Base-by-base conservation (phyloP, 2,113 vertebrate species). In the Hippopotamus amphibius region DNA sequence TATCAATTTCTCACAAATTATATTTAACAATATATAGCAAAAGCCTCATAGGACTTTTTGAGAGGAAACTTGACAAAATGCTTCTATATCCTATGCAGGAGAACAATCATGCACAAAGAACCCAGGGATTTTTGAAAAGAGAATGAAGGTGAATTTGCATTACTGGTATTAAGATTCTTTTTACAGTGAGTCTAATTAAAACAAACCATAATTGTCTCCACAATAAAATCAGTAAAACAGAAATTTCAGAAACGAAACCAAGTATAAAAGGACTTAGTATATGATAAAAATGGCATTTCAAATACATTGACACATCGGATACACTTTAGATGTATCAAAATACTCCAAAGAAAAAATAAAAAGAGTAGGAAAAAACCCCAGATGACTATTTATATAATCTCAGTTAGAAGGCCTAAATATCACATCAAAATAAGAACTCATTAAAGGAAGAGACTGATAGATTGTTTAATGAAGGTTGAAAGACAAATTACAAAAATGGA, bases 141-240 rank as follows among this genome's bases (percentile, higher is more conserved):
- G 24, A 72, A 71, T 77, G 69, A 74, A 93, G 28, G 14, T 93
- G 30, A 41, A 26, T 80, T 69, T 93, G 24, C 41, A 68, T 94
- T 88, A 93, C 41, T 61, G 17, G 30, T 68, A 80, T 71, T 69
- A 87, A 68, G 69, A 79, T 93, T 53, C 30, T n/a, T 55, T 66
- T 93, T 93, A 80, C 88, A 71, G 65, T 88, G 61, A 88, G 63
- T 66, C 74, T 80, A 61, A 30, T 85, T 66, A 93, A 93, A 93
- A 80, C n/a, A 69, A 63, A 53, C 33, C 16, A 65, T 48, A 48
- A 11, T 46, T 83, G 33, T 83, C 48, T 88, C 65, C 12, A 50
- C 72, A 92, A 74, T 5, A 68, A 88, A 74, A 57, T 76, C 14
- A 83, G 66, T 80, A 79, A 93, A 80, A 83, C 10, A 71, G 7